phyloP scores from a whole-genome alignment of 2,888 invertebrate genomes.

The Pimpla rufipes region DNA sequence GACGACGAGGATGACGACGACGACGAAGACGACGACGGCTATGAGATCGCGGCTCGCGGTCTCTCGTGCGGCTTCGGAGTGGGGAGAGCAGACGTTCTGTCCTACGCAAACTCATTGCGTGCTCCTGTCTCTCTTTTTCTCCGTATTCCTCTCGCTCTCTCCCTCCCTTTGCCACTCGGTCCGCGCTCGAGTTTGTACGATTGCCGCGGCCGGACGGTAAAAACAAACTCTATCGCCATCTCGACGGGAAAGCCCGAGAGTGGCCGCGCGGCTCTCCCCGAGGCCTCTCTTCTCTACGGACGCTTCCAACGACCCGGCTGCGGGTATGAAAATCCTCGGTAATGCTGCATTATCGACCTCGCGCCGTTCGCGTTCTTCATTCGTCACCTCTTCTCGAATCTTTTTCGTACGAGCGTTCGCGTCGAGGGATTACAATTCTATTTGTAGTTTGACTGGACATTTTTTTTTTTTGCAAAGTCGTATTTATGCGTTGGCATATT shows the following conservation, averaged over 20 bases:
- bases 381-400: neutral
- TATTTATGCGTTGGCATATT: too few relatives aligned
- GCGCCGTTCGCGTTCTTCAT: neutral
- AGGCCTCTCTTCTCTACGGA: constrained; percentile 31
- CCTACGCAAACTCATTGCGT: constrained; percentile 72
- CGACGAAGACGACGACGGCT: neutral
- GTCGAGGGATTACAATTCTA: too few relatives aligned
- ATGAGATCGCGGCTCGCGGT: constrained; percentile 52
- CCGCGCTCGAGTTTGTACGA: neutral
- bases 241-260: constrained; percentile 28
- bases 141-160: neutral
- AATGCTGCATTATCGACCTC: constrained; percentile 60
- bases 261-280: too few relatives aligned
- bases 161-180: neutral
- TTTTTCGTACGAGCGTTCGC: too few relatives aligned
- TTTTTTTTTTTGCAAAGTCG: too few relatives aligned
- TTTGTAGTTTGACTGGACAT: too few relatives aligned
- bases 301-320: constrained; percentile 20
- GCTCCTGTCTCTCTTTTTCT: neutral
- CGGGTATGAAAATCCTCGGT: constrained; percentile 47
- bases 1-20: neutral
- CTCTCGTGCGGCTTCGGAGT: constrained; percentile 14
- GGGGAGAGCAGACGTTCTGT: constrained; percentile 52
- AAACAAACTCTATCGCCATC: constrained; percentile 57
- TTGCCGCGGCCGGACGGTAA: constrained; percentile 26